Base-by-base conservation (phyloP, 2,113 vertebrate genomes). In the Equus quagga region DNA sequence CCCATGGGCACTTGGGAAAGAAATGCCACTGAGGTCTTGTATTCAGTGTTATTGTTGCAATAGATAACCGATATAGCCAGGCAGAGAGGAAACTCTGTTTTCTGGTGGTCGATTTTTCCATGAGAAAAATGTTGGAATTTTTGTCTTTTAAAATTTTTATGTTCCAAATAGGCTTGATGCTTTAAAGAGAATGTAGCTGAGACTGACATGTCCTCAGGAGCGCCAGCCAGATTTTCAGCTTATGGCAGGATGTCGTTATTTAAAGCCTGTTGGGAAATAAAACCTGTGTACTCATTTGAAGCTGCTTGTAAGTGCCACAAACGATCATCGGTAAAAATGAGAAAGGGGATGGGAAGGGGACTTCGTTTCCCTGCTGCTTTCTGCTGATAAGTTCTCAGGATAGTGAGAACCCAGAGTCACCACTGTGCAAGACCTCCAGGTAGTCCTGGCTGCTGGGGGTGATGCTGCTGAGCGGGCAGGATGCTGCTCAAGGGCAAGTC, bases 181-280 rank as follows among this genome's bases (percentile, higher is more conserved):
- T 87, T 94, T 72, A 28, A 67, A 96, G 85, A 84, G 49, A 80
- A 21, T 19, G 33, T 56, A 18, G 36, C 70, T 79, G 51, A 51
- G 89, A 89, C 60, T 81, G 80, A 56, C 80, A 18, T 28, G 89
- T 73, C 64, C 94, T 88, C 82, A 17, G 81, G 79, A 88, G 44
- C 90, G 91, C 89, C 86, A 84, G 3, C 78, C 79, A 31, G 92
- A 96, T 97, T 97, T 90, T 76, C 70, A 97, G 65, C 94, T 86
- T 26, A 0, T 93, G 95, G 97, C 93, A 85, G 83, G 80, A 96
- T 67, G 31, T 83, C 13, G 5, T 82, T 78, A 88, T 94, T 95
- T 92, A 41, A 72, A 28, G 76, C 96, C 97, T 88, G 31, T 21
- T 72, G 97, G 97, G 95, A 98, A 96, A 97, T 94, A 96, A 97